Base-by-base conservation (phyloP, 2,113 vertebrate species). In the Chiloscyllium plagiosum region DNA sequence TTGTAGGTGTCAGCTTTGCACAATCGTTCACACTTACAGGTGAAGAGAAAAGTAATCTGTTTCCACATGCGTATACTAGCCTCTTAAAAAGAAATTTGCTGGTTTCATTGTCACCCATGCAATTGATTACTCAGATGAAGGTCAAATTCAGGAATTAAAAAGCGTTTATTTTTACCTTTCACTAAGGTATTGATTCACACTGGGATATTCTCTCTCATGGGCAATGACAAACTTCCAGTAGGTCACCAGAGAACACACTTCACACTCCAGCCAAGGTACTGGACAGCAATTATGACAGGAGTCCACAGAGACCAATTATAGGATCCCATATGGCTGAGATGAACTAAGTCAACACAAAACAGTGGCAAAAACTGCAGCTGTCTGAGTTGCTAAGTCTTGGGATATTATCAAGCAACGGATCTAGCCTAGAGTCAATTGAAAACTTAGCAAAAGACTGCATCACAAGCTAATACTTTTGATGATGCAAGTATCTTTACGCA, bases 61-160 rank as follows among this genome's bases (percentile, higher is more conserved):
- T 37, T 20, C 37, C 37, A 47, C 37, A 83, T 6, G 37, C 80
- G 42, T 61, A 42, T 22, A 7, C 37, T 83, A 83, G 80, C 80
- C 80, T 83, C 80, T 83, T 83, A 83, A 83, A 61, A 83, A 83
- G n/a, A 83, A 17, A 83, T 42, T 83, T 83, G n/a, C n/a, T 83
- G 37, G 80, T 42, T 83, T 83, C 80, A n/a, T n/a, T 3, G n/a
- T 17, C 76, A 80, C 33, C 76, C 80, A 42, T 83, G 20, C 37
- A 42, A 83, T 47, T 19, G 19, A 6, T 47, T 37, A 4, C 80
- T 83, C 37, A 42, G 17, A 47, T 5, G 37, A 83, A 47, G 37
- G 80, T 83, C 37, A 83, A 42, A 83, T 83, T 83, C 80, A 42
- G 37, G 19, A 19, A 83, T 20, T n/a, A 22, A 37, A 22, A 83